These are phyloP conservation scores for Rhorus exstirpatorius DNA, from an alignment of 2,888 invertebrate species.

Conservation along the genomic window DNA sequence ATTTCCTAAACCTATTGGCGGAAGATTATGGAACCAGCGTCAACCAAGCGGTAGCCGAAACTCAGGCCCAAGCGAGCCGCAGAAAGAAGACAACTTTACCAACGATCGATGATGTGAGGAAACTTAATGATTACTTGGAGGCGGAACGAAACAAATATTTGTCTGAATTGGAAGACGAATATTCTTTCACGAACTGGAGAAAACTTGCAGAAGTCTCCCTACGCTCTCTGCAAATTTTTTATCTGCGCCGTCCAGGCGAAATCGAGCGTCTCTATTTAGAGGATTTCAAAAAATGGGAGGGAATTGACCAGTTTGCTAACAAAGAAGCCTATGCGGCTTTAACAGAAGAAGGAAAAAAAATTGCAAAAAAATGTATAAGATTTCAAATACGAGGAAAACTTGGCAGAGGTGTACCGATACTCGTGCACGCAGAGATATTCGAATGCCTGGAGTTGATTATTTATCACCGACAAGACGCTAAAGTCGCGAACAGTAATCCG, in stretches of 20 bases:
- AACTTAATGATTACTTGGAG: constrained; percentile 52
- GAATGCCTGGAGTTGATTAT: constrained; percentile 38
- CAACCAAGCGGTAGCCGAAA: constrained; percentile 53
- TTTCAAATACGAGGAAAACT: constrained; percentile 62
- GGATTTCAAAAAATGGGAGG: constrained; percentile 68
- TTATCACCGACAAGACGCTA: constrained; percentile 29
- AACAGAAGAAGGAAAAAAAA: constrained; percentile 24
- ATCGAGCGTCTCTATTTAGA: constrained; percentile 69
- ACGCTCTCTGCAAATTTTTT: constrained; percentile 70
- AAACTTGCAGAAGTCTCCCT: constrained; percentile 67
- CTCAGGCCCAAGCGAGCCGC: constrained; percentile 37
- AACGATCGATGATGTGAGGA: constrained; percentile 54
- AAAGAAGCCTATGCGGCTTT: constrained; percentile 63
- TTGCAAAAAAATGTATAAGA: neutral
- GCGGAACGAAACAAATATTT: constrained; percentile 14
- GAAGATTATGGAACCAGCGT: constrained; percentile 50
- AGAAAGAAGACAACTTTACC: constrained; percentile 65
- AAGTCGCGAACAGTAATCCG: constrained; percentile 60
- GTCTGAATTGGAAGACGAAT: constrained; percentile 41
- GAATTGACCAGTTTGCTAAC: constrained; percentile 65
- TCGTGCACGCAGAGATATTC: constrained; percentile 57
- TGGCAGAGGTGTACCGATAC: constrained; percentile 65
- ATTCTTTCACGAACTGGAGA: constrained; percentile 58
- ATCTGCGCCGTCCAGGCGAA: constrained; percentile 74
- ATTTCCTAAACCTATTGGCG: constrained; percentile 59